These are phyloP conservation scores for Holcopasites calliopsidis DNA, from an alignment of 1,140 invertebrate genomes.

Conservation along the genomic window DNA sequence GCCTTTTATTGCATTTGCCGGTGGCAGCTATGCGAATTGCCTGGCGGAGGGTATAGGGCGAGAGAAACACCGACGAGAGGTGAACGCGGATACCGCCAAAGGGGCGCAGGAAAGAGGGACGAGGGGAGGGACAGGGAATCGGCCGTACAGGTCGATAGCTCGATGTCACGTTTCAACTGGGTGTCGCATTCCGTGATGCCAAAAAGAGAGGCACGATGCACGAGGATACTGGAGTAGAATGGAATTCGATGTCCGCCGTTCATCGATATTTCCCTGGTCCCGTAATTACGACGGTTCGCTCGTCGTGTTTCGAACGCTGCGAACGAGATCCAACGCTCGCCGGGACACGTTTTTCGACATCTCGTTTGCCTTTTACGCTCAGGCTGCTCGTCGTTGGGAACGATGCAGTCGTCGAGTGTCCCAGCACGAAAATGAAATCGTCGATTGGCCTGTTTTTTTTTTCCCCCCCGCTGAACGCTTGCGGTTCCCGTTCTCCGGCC, in stretches of 20 bases:
- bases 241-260: slow-evolving; percentile 41
- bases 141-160: slow-evolving; percentile 30
- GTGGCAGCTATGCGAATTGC: slow-evolving; percentile 24
- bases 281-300: slow-evolving; percentile 47
- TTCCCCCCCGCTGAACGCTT: neutral
- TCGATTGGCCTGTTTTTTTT: slow-evolving; percentile 7
- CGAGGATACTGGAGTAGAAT: slow-evolving; percentile 8
- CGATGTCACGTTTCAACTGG: slow-evolving; percentile 52
- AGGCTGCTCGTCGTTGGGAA: neutral
- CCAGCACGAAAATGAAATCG: slow-evolving; percentile 55
- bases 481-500: neutral
- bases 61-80: slow-evolving; percentile 26
- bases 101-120: neutral
- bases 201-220: slow-evolving; percentile 25
- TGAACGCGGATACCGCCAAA: neutral
- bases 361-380: neutral
- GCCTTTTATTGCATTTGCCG: slow-evolving; percentile 71
- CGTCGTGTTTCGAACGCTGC: slow-evolving; percentile 2
- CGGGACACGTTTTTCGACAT: neutral
- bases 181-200: slow-evolving; percentile 43
- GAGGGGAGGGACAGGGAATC: neutral
- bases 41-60: slow-evolving; percentile 4
- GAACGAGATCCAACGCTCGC: neutral
- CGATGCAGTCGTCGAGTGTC: neutral
- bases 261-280: slow-evolving; percentile 45